Evolutionary conservation across 2,113 vertebrate genomes (phyloP).

Genomic region (Ceuthmochares aereus): DNA sequence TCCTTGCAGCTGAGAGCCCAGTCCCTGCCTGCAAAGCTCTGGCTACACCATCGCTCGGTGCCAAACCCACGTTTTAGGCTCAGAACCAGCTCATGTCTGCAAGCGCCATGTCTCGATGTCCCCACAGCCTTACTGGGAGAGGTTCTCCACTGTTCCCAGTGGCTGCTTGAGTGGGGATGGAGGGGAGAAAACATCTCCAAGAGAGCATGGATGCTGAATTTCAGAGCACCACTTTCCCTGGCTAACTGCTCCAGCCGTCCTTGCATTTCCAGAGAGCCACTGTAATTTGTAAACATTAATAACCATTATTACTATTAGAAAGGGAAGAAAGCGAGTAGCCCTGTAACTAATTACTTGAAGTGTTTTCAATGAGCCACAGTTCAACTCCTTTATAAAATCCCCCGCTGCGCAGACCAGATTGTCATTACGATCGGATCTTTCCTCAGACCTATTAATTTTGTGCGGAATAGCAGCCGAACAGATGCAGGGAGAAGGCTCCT

Average conservation of each 20-base stretch:
- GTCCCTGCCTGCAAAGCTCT: too few species aligned
- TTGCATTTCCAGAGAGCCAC: conserved; percentile 52
- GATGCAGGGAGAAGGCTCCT: conserved; percentile 78
- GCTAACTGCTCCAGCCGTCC: not conserved
- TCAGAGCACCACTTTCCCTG: not conserved
- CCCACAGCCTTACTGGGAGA: not conserved
- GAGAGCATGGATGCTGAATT: accelerated
- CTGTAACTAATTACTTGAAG: conserved; percentile 82
- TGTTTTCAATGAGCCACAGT: conserved; percentile 77
- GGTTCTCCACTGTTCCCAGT: accelerated
- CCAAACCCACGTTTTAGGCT: accelerated
- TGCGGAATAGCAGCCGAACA: conserved; percentile 77
- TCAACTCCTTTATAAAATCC: conserved; percentile 76
- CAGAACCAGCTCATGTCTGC: accelerated
- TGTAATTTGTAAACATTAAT: conserved; percentile 82
- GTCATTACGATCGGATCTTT: conserved; percentile 76
- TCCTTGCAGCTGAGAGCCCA: not conserved
- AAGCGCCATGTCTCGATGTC: accelerated
- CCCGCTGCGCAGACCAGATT: conserved; percentile 79
- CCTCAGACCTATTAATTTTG: conserved; percentile 80
- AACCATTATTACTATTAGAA: conserved; percentile 80
- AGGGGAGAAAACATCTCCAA: not conserved
- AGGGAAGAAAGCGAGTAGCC: conserved; percentile 75
- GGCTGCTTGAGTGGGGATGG: not conserved
- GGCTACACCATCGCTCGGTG: accelerated